Evolutionary conservation across 2,888 invertebrate species (phyloP), one percentile per base, ranked within the genome.

Genomic region (Nasonovia ribisnigri): DNA sequence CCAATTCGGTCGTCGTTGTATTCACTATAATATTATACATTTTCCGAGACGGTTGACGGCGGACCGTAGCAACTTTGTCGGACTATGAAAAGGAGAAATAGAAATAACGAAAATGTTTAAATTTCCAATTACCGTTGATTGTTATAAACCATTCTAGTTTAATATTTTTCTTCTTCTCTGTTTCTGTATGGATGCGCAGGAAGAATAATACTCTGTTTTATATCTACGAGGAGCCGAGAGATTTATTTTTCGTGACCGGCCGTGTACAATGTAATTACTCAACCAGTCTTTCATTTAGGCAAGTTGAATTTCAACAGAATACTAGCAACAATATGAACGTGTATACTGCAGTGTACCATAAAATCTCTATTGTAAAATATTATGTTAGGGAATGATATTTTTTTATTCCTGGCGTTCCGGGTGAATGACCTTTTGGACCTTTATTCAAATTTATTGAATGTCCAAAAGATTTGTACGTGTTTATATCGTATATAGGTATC

Each of bases 261-360:
- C 51, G 36, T 51, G 91, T 84, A 51, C 51, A 54, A 26, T 84
- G 51, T 54, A 91, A 84, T 91, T 84, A 91, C 84, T 91, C 84
- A 84, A 54, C 51, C 51, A 91, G 91, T 91, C 91, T 84, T 84
- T 91, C 54, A 91, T 91, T 91, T 91, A 84, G 84, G 16, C 54
- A n/a, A 91, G 91, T 91, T 84, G 84, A 48, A 51, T 84, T 54
- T 84, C 84, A 36, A n/a, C 91, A 29, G 84, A 84, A 84, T 20
- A 54, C 42, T 4, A 20, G 36, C 24, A 54, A n/a, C 20, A 60
- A 60, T 89, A n/a, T 36, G n/a, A 60, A 46, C 20, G 89, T 60
- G 46, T 43, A 29, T 26, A 86, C 46, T 43, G 51, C 20, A 51
- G 43, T 43, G 43, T 43, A 43, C 43, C 54, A 36, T 60, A 43